Evolutionary conservation across 2,797 vertebrate genomes (phyloP).

Genomic region (Danio jaintianensis): DNA sequence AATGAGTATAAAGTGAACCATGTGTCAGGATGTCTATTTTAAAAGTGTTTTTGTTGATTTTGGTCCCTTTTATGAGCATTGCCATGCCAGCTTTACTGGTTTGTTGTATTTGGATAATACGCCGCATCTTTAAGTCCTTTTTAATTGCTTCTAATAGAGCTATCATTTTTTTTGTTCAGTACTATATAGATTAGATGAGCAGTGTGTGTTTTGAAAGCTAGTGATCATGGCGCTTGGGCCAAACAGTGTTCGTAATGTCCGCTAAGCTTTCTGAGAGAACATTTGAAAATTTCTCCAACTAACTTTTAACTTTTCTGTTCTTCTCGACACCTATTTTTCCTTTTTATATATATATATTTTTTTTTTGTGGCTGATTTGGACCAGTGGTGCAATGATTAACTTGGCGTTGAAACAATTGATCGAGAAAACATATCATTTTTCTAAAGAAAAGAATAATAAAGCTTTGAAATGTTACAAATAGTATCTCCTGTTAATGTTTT

Average conservation of each 20-base stretch:
- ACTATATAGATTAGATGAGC: conserved; percentile 51
- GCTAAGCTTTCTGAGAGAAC: conserved; percentile 58
- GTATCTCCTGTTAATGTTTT: conserved; percentile 68
- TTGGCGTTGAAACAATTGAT: conserved; percentile 72
- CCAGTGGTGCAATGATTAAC: conserved; percentile 68
- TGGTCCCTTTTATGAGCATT: conserved; percentile 58
- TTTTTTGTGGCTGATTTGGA: conserved; percentile 64
- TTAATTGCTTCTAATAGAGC: conserved; percentile 63
- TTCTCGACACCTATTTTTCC: conserved; percentile 34
- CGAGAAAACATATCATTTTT: conserved; percentile 71
- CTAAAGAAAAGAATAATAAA: conserved; percentile 63
- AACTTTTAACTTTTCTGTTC: conserved; percentile 46
- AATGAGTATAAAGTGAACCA: conserved; percentile 62
- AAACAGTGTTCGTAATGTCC: conserved; percentile 57
- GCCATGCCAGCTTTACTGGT: conserved; percentile 60
- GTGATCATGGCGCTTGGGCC: not conserved
- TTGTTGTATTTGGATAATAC: conserved; percentile 62
- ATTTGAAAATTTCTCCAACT: conserved; percentile 32
- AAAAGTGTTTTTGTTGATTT: conserved; percentile 58
- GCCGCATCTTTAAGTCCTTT: conserved; percentile 62
- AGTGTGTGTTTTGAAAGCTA: conserved; percentile 55
- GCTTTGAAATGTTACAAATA: conserved; percentile 70
- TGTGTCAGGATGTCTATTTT: conserved; percentile 66
- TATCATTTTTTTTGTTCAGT: conserved; percentile 58
- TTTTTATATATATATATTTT: not conserved